A percentile compares a stretch with the other conserved stretches of the same genome.
These are phyloP conservation scores for Tenthredo distinguenda DNA, from an alignment of 2,888 invertebrate genomes.

Conservation along the genomic window DNA sequence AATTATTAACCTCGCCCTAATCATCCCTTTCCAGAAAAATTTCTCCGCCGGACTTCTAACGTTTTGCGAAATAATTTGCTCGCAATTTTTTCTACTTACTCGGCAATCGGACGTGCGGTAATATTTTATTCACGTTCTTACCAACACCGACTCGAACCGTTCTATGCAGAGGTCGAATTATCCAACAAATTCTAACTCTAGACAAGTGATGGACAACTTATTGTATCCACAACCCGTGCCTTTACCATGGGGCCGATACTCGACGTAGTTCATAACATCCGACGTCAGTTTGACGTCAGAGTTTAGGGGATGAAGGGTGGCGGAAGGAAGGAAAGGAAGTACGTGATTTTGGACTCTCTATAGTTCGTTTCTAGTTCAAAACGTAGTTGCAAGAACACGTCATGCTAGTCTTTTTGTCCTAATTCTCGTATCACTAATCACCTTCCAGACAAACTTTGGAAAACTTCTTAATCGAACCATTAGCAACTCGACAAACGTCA, in stretches of 20 bases:
- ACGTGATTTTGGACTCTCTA: neutral
- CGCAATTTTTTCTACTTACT: neutral
- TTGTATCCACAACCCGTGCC: neutral
- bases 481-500: no score
- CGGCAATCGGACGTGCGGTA: neutral
- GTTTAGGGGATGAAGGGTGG: neutral
- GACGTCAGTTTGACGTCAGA: constrained; percentile 23
- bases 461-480: no score
- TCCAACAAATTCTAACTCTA: neutral
- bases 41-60: neutral
- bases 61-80: neutral
- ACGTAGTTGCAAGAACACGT: no score
- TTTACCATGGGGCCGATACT: neutral
- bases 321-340: no score
- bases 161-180: neutral
- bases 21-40: neutral
- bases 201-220: neutral
- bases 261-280: neutral
- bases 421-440: no score
- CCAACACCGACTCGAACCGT: neutral
- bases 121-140: neutral
- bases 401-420: no score
- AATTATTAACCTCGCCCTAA: neutral
- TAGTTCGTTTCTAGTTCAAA: neutral
- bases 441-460: no score